Evolutionary conservation across 30 jellyfish, hydroid and myxozoan species (phyloP), one percentile per base, ranked within the genome.

Genomic region (Hydra vulgaris): DNA sequence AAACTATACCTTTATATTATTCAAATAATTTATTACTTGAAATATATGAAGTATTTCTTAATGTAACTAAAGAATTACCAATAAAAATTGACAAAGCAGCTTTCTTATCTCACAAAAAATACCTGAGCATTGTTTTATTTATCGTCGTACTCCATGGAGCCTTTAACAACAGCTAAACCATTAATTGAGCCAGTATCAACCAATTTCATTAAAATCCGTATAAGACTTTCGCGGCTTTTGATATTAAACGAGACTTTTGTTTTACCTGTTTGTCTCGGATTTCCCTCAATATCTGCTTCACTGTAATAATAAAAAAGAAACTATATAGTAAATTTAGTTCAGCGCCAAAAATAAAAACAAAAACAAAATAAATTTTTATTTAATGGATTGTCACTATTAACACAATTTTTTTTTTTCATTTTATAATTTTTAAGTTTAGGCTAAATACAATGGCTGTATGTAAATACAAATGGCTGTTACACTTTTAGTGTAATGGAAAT

Each of bases 281-380:
- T 90, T 22, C 97, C 97, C 54, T 90, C 95, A 61, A 90, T 87
- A 20, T 78, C 89, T 12, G 95, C 89, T 53, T 90, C 97, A 25
- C 97, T 90, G 81, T 23, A 66, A 25, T 21, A 76, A 54, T 0
- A 73, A 73, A n/a, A n/a, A n/a, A n/a, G n/a, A n/a, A n/a, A n/a
- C n/a, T n/a, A n/a, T n/a, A n/a, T n/a, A n/a, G n/a, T n/a, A n/a
- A n/a, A n/a, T n/a, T n/a, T n/a, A n/a, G n/a, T n/a, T n/a, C n/a
- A n/a, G n/a, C n/a, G n/a, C n/a, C n/a, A n/a, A n/a, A n/a, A n/a
- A n/a, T n/a, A n/a, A n/a, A n/a, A n/a, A n/a, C n/a, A n/a, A n/a
- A n/a, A n/a, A n/a, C n/a, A n/a, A n/a, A n/a, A n/a, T n/a, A n/a
- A n/a, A n/a, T n/a, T n/a, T n/a, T n/a, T n/a, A n/a, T n/a, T n/a